A percentile compares a stretch with the other conserved stretches of the same genome.
phyloP scores from a whole-genome alignment of 2,888 invertebrate species.

The Monochamus alternatus region DNA sequence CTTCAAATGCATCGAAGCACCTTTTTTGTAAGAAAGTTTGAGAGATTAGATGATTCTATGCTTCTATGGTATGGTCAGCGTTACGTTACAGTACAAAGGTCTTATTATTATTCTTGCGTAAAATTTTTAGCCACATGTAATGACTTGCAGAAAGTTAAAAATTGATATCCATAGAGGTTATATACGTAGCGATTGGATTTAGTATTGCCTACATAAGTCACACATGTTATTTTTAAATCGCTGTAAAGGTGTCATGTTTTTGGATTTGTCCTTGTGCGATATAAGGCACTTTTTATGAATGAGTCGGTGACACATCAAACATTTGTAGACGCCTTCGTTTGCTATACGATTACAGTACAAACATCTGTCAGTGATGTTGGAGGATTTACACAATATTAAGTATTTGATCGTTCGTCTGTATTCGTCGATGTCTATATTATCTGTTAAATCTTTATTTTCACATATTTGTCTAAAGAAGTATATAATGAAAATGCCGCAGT shows the following conservation, averaged over 20 bases:
- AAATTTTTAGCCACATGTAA: too few relatives aligned
- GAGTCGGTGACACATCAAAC: not conserved
- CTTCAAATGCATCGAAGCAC: too few relatives aligned
- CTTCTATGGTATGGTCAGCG: too few relatives aligned
- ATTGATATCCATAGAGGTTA: too few relatives aligned
- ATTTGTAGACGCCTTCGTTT: not conserved
- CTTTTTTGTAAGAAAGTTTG: too few relatives aligned
- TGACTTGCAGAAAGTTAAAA: too few relatives aligned
- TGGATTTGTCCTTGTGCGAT: not conserved
- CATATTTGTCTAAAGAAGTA: slow-evolving; percentile 10
- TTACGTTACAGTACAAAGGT: too few relatives aligned
- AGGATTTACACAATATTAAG: too few relatives aligned
- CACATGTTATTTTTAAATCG: not conserved
- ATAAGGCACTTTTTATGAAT: slow-evolving; percentile 5
- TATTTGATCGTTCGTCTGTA: not conserved
- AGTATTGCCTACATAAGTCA: not conserved
- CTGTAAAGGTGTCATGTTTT: too few relatives aligned
- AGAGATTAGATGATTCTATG: too few relatives aligned
- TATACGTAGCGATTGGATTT: too few relatives aligned
- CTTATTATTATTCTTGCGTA: too few relatives aligned
- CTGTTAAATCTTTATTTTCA: not conserved
- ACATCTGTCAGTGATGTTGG: not conserved
- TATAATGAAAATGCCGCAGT: not conserved
- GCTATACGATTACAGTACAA: not conserved
- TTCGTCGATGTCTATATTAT: not conserved